Base-by-base conservation (phyloP, 1,140 invertebrate genomes). In the Pogonomyrmex barbatus region DNA sequence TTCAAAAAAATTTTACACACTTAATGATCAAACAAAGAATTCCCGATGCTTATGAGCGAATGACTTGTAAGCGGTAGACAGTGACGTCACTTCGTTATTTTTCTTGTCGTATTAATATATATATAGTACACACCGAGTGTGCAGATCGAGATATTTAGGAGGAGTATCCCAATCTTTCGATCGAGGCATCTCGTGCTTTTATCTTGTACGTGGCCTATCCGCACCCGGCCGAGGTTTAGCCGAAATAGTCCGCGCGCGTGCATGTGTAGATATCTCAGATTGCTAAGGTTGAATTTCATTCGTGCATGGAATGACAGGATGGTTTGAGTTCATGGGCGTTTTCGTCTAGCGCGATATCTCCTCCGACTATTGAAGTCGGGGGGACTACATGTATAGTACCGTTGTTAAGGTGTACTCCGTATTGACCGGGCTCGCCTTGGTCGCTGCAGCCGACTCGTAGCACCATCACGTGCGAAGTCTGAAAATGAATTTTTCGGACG, bases 361-460 rank as follows among this genome's bases (percentile, higher is more conserved):
- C 63, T 79, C 42, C 10, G 63, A 45, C 68, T 50, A 58, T 62
- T 50, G 60, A 24, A 75, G 42, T 30, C 76, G 14, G 39, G 14
- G 36, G 65, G 17, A 47, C 50, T 52, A 36, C 33, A 76, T 33
- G 39, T 86, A 68, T 60, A 81, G 75, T 33, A 12, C 52, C 24
- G 33, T 78, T 47, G 52, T 81, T 68, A 86, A 86, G 84, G 76
- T 81, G 50, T 68, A 86, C 39, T 47, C 42, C 84, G 75, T 86
- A 86, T 86, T 81, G 84, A 86, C 84, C 84, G 84, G 63, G 63
- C 33, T 71, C 42, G 68, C 68, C 68, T 83, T 65, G 47, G 82
- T 24, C 24, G 24, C 82, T 85, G 73, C 82, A 65, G 73, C 60
- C 30, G 36, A 24, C 60, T 78, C 47, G 14, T 12, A n/a, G n/a